Percentiles rank a stretch among this genome's conserved stretches.
Evolutionary conservation across 1,140 invertebrate species (phyloP).

Genomic region (Heliconius nattereri): DNA sequence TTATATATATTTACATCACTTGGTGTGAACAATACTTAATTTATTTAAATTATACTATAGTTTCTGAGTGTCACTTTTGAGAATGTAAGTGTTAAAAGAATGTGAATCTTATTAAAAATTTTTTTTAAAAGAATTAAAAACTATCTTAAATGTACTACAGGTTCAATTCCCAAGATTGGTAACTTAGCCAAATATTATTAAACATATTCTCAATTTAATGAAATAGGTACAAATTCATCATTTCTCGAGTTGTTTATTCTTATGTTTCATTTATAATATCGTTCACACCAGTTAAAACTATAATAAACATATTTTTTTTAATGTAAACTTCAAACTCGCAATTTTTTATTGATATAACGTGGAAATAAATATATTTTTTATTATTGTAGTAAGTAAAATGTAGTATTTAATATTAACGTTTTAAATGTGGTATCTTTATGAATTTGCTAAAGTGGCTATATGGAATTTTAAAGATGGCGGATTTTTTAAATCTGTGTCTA

Average conservation of each 20-base stretch:
- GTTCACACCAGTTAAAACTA: conserved; percentile 58
- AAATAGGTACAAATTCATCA: too few species aligned
- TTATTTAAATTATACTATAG: neutral
- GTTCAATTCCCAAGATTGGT: neutral
- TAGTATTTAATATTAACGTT: conserved; percentile 13
- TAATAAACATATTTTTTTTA: neutral
- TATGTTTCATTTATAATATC: conserved; percentile 27
- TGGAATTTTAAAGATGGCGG: conserved; percentile 5
- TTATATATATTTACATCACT: conserved; percentile 32
- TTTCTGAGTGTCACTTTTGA: neutral
- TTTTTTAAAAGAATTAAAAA: neutral
- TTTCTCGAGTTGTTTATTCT: neutral
- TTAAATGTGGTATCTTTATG: conserved; percentile 28
- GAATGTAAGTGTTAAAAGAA: neutral
- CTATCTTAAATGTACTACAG: neutral
- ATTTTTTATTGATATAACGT: conserved; percentile 59
- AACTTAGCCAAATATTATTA: too few species aligned
- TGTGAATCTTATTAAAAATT: neutral
- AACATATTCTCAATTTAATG: too few species aligned
- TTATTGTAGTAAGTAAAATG: conserved; percentile 56
- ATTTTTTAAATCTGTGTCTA: neutral
- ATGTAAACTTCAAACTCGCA: conserved; percentile 44
- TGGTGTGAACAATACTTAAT: conserved; percentile 60
- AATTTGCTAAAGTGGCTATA: conserved; percentile 16
- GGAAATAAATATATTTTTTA: conserved; percentile 63